Evolutionary conservation across 2,797 vertebrate species (phyloP).

Genomic region (Sebastes wilsoni): DNA sequence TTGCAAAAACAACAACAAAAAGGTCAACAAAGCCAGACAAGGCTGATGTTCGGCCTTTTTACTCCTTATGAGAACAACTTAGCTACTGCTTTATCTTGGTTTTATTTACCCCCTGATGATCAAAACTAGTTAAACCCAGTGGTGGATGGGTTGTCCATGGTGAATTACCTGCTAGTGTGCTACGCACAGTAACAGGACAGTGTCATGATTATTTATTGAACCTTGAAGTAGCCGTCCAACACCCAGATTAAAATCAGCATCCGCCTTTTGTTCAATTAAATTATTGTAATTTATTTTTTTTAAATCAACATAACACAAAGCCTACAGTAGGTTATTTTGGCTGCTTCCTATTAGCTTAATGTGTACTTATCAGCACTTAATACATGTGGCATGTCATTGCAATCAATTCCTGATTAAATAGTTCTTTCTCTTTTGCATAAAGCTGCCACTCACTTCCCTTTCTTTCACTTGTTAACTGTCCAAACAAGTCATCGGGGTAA

Average conservation of each 20-base stretch:
- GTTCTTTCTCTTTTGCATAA: slow-evolving; percentile 10
- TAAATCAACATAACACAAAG: not conserved
- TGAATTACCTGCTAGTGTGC: not conserved
- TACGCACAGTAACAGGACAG: not conserved
- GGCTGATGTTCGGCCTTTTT: not conserved
- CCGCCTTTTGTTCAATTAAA: not conserved
- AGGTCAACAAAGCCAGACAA: not conserved
- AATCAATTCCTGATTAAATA: slow-evolving; percentile 1
- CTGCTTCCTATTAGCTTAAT: not conserved
- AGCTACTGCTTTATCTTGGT: not conserved
- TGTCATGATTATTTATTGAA: slow-evolving; percentile 8
- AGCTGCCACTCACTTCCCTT: not conserved
- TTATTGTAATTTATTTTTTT: not conserved
- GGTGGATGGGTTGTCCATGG: not conserved
- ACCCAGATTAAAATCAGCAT: slow-evolving; percentile 13
- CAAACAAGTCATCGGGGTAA: slow-evolving; percentile 13
- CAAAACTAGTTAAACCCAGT: not conserved
- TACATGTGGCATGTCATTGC: not conserved
- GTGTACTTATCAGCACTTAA: slow-evolving; percentile 9
- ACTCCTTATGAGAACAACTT: not conserved
- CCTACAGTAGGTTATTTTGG: not conserved
- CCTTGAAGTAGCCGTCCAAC: not conserved
- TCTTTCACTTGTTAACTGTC: slow-evolving; percentile 2
- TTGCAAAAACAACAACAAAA: not conserved
- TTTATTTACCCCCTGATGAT: not conserved